Conservation (phyloP, 1,140 invertebrate species). For the Anthonomus grandis region DNA sequence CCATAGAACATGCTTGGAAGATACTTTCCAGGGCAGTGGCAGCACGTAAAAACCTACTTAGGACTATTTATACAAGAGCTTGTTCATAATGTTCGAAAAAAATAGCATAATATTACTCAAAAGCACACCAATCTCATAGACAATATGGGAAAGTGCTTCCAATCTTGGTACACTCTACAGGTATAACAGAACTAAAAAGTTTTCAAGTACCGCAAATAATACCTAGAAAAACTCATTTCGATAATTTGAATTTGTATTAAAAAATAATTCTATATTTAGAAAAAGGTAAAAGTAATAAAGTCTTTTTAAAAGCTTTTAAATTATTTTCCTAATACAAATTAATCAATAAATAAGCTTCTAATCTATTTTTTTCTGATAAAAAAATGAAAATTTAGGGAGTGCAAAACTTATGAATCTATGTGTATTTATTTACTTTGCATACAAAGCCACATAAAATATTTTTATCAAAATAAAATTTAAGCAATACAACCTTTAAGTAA, state of each 20-base stretch:
- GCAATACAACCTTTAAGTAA: too few species aligned
- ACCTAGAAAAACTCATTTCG: neutral
- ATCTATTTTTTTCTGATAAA: too few species aligned
- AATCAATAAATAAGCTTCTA: too few species aligned
- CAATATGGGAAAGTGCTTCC: neutral
- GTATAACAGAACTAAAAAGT: neutral
- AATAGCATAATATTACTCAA: too few species aligned
- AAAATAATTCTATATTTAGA: neutral
- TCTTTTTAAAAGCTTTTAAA: neutral
- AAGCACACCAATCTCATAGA: neutral
- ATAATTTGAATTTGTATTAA: neutral
- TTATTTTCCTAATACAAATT: neutral
- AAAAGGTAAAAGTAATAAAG: neutral
- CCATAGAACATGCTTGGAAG: too few species aligned
- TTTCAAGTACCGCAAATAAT: neutral
- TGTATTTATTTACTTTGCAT: too few species aligned
- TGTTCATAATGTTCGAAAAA: too few species aligned
- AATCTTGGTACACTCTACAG: too few species aligned
- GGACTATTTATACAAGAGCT: neutral
- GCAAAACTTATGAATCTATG: neutral
- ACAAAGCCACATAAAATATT: too few species aligned
- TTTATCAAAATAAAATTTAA: too few species aligned
- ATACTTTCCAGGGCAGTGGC: too few species aligned
- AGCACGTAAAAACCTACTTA: neutral
- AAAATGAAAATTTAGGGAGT: neutral